Evolutionary conservation across 2,113 vertebrate species (phyloP).

Genomic region (Triplophysa tibetana): DNA sequence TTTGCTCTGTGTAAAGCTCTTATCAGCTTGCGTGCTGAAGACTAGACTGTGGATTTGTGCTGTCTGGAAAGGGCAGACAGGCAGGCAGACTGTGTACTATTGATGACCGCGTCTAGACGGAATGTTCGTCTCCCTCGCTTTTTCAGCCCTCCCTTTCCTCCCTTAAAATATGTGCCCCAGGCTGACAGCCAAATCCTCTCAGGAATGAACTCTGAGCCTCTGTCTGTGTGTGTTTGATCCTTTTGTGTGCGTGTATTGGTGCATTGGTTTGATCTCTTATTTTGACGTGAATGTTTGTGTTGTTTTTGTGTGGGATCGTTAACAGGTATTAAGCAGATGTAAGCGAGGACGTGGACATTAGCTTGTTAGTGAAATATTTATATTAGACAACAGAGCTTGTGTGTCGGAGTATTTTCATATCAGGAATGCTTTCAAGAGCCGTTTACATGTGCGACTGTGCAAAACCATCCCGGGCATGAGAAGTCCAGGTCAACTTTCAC

Average conservation of each 20-base stretch:
- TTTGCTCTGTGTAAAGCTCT: background rate
- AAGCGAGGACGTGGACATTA: background rate
- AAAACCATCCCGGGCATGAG: background rate
- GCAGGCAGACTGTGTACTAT: slow-evolving; percentile 44
- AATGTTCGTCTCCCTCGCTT: slow-evolving; percentile 58
- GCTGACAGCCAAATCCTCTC: slow-evolving; percentile 65
- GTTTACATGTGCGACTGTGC: background rate
- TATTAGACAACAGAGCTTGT: background rate
- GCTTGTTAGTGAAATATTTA: too few species aligned
- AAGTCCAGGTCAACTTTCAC: slow-evolving; percentile 17
- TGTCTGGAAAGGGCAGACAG: slow-evolving; percentile 31
- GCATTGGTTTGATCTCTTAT: slow-evolving; percentile 1
- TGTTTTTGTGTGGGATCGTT: slow-evolving; percentile 13
- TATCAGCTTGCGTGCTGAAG: background rate
- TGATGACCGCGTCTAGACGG: slow-evolving; percentile 68
- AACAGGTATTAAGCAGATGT: background rate
- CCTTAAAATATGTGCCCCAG: slow-evolving; percentile 62
- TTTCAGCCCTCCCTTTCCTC: slow-evolving; percentile 1
- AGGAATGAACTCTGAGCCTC: slow-evolving; percentile 55
- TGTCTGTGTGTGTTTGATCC: slow-evolving; percentile 47
- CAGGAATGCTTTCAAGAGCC: too few species aligned
- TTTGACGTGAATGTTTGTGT: slow-evolving; percentile 27
- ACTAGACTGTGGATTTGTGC: slow-evolving; percentile 20
- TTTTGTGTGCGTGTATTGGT: background rate
- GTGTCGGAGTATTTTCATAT: background rate